Evolutionary conservation across 2,113 vertebrate species (phyloP).

Genomic region (Gila orcuttii): DNA sequence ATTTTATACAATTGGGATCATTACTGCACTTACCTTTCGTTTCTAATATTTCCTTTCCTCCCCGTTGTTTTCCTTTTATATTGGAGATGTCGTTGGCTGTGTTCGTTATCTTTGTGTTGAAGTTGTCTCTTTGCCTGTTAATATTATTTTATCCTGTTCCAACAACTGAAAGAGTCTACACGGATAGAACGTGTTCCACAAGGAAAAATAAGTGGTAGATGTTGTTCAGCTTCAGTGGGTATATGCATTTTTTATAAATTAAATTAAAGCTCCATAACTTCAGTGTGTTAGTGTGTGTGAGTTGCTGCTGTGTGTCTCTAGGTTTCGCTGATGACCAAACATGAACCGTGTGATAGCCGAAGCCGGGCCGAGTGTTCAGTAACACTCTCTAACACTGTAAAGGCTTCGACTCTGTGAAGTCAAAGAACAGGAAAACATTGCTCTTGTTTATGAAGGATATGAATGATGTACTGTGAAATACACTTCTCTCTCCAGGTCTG

Average conservation of each 20-base stretch:
- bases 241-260: conserved; percentile 67
- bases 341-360: no score
- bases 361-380: no score
- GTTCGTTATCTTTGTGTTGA: conserved; percentile 72
- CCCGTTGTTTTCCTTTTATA: conserved; percentile 64
- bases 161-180: conserved; percentile 66
- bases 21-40: conserved; percentile 85
- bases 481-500: background rate
- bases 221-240: conserved; percentile 79
- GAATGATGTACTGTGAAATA: conserved; percentile 34
- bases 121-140: conserved; percentile 69
- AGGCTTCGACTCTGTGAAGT: background rate
- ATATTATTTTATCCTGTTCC: conserved; percentile 70
- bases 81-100: conserved; percentile 63
- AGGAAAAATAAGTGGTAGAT: conserved; percentile 72
- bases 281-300: conserved; percentile 36
- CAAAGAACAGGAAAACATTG: background rate
- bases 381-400: background rate
- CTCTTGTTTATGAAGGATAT: background rate
- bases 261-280: conserved; percentile 57
- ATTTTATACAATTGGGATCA: conserved; percentile 83
- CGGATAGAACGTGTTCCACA: conserved; percentile 73
- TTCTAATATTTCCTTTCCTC: conserved; percentile 59
- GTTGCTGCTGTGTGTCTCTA: no score
- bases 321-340: no score